These are phyloP conservation scores for Tetragonula carbonaria DNA, from an alignment of 2,888 invertebrate genomes.

Conservation along the genomic window DNA sequence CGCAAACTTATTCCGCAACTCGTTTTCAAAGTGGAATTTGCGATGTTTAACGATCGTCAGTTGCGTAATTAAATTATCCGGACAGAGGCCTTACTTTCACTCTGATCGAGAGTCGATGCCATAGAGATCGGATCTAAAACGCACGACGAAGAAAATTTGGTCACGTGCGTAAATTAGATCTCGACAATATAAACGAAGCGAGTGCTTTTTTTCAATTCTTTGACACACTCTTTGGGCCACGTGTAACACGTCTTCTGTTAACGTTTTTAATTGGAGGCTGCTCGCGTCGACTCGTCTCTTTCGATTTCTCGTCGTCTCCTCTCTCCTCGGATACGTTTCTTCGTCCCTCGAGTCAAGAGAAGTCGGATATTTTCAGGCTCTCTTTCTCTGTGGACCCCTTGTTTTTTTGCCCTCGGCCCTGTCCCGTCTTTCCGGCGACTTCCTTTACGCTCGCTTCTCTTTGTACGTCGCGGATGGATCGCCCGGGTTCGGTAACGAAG, in stretches of 20 bases:
- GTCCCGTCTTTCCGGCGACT: constrained; percentile 40
- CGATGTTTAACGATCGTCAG: not conserved
- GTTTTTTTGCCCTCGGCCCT: constrained; percentile 50
- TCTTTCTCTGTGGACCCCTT: constrained; percentile 52
- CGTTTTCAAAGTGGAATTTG: not conserved
- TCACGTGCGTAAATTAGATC: not conserved
- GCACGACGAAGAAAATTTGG: not conserved
- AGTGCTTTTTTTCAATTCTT: too few species aligned
- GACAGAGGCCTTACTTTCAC: not conserved
- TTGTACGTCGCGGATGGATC: constrained; percentile 47
- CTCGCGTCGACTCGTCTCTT: constrained; percentile 12
- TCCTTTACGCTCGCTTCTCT: constrained; percentile 47
- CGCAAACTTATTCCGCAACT: not conserved
- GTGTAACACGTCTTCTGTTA: not conserved
- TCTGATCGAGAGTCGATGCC: not conserved
- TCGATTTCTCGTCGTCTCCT: constrained; percentile 61
- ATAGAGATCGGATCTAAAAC: not conserved
- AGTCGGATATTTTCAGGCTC: constrained; percentile 56
- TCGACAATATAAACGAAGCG: too few species aligned
- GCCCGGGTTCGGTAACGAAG: constrained; percentile 51
- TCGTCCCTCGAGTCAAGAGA: constrained; percentile 47
- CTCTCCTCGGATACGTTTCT: constrained; percentile 40
- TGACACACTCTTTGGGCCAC: too few species aligned
- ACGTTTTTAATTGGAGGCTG: not conserved
- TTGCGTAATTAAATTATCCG: not conserved